Evolutionary conservation across 2,113 vertebrate genomes (phyloP), one percentile per base, ranked within the genome.

Genomic region (Tinamus guttatus): DNA sequence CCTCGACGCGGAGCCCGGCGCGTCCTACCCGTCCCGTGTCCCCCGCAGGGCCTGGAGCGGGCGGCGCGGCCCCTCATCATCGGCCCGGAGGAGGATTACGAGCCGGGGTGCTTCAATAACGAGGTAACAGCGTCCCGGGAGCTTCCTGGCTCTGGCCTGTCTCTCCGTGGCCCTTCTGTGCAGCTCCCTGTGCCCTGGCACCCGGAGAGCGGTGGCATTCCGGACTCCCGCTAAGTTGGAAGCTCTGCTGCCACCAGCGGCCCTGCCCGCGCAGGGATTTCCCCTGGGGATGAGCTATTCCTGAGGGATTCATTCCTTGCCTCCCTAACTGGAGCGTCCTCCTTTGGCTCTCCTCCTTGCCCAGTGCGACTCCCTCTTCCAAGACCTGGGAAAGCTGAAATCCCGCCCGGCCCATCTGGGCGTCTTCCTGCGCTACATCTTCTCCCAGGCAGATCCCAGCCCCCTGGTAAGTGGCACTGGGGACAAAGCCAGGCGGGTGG

Each of bases 341-440:
- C 22, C 28, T 11, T 20, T 6, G 24, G 4, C 12, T 63, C 34
- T 64, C 45, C 41, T 80, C 63, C 38, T 36, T 32, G 32, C 58
- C 19, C 95, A 99, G 99, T 98, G 98, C 18, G 99, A 99, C 56
- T 96, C 98, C 36, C 97, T 98, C 2, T 99, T 99, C 97, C 99
- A 99, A 97, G 99, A 99, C 86, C 96, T 99, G 5, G 98, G 98
- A 82, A 95, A 98, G 94, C 95, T 99, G 60, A 99, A 99, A 89
- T 96, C 97, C 4, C 98, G 98, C 2, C 99, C 99, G 0, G 99
- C 99, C 1, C 99, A 99, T 78, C 97, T 99, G 90, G 98, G 97
- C 0, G 99, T 99, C 13, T 99, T 99, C 92, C 97, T 99, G 73
- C 98, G 99, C 88, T 99, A 99, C 47, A 97, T 99, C 96, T 99